These are phyloP conservation scores for Capreolus pygargus DNA, from an alignment of 2,113 vertebrate genomes.

Conservation along the genomic window DNA sequence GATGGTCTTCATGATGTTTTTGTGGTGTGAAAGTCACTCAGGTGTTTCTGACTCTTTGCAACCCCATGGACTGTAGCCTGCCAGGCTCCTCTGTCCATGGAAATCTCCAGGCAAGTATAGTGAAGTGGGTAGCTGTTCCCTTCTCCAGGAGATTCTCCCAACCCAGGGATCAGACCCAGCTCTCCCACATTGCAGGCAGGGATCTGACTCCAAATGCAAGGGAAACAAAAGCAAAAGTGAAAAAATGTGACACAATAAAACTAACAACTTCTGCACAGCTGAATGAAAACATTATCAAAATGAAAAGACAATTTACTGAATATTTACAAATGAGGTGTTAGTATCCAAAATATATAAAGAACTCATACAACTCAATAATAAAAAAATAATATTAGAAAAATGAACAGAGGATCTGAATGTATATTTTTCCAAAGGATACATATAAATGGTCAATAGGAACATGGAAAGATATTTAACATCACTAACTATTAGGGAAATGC, in stretches of 20 bases:
- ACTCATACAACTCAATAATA: background rate
- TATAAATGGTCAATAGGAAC: background rate
- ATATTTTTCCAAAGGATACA: background rate
- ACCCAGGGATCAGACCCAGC: background rate
- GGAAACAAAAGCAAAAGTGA: background rate
- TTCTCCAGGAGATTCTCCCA: background rate
- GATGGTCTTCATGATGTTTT: background rate
- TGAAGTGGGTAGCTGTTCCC: background rate
- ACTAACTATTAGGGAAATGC: background rate
- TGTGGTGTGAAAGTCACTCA: background rate
- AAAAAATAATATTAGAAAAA: background rate
- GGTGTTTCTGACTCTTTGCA: background rate
- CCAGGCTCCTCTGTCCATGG: background rate
- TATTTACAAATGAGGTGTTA: background rate
- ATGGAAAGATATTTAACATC: background rate
- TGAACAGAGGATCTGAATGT: background rate
- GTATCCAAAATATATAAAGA: background rate
- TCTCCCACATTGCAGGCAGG: background rate
- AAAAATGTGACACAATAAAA: background rate
- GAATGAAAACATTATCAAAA: background rate
- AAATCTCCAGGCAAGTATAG: background rate
- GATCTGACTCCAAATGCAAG: background rate
- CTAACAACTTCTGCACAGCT: background rate
- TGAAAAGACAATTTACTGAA: background rate
- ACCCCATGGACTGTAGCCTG: background rate